Evolutionary conservation across 2,113 vertebrate species (phyloP), one percentile per base, ranked within the genome.

Genomic region (Podarcis cretensis): DNA sequence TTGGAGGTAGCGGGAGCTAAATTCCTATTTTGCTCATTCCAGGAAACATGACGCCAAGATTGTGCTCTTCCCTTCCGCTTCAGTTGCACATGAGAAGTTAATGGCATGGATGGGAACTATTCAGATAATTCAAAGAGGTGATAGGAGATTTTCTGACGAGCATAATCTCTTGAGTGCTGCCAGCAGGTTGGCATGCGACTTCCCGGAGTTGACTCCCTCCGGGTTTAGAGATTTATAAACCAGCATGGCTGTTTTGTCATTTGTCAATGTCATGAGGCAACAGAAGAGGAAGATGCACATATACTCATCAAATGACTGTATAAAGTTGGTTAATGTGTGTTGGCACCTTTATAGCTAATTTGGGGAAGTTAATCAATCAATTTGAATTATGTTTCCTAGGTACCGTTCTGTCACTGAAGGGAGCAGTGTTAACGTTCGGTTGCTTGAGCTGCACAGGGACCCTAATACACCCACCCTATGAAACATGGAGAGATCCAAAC

Each of bases 401-500:
- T 90, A 97, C 98, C 0, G 96, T 98, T 71, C 95, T 99, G 91
- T 98, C 98, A 83, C 93, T 99, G 92, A 99, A 99, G 92, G 98
- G 98, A 95, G 98, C 98, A 1, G 96, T 99, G 85, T 92, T 99
- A 95, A 97, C 96, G 81, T 98, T 99, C 30, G 97, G 96, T 0
- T 99, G 98, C 94, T 93, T 99, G 97, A 98, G 99, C 95, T 98
- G 95, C 94, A 92, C 92, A 91, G 99, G 99, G 10, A 94, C 95
- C 0, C 91, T 98, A 93, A 97, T 98, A 82, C 98, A 98, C 82
- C 97, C 97, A 6, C 98, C 99, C 0, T 98, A 98, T 0, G 99
- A 99, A 96, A 97, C 98, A 68, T 99, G 99, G 99, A 97, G 97
- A 87, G 99, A 99, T 89, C 96, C 94, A 35, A 98, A 99, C 71